These are phyloP conservation scores for Syngnathoides biaculeatus DNA, from an alignment of 2,113 vertebrate genomes.

Conservation along the genomic window DNA sequence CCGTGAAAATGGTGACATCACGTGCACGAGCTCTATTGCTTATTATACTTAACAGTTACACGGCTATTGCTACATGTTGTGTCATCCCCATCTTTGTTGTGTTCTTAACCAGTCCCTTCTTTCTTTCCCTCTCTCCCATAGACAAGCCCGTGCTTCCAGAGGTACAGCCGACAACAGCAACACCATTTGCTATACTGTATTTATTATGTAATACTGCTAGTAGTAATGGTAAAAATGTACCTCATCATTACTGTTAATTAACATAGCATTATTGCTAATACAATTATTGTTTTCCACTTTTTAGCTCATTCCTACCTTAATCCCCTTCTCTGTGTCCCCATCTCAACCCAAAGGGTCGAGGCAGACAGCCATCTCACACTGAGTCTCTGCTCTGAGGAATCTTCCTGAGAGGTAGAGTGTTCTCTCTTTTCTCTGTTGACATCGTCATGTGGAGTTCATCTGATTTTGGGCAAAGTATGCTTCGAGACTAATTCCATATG, in stretches of 20 bases:
- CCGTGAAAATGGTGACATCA: too few relatives aligned
- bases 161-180: neutral
- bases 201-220: neutral
- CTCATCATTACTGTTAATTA: neutral
- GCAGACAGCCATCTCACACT: neutral
- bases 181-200: neutral
- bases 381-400: neutral
- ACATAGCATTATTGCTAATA: neutral
- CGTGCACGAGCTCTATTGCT: too few relatives aligned
- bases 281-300: neutral
- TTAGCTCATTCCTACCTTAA: neutral
- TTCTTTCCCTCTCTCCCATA: neutral
- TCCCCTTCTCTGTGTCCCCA: neutral
- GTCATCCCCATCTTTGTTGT: neutral
- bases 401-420: neutral
- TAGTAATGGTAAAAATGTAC: neutral
- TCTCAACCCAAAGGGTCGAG: neutral
- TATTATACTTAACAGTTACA: neutral
- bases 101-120: too few relatives aligned
- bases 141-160: neutral
- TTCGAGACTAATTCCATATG: neutral
- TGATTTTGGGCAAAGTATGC: neutral
- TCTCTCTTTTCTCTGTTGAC: neutral
- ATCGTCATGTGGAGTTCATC: neutral
- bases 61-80: neutral